Evolutionary conservation across 2,888 invertebrate genomes (phyloP), one percentile per base, ranked within the genome.

Genomic region (Agrotis puta): DNA sequence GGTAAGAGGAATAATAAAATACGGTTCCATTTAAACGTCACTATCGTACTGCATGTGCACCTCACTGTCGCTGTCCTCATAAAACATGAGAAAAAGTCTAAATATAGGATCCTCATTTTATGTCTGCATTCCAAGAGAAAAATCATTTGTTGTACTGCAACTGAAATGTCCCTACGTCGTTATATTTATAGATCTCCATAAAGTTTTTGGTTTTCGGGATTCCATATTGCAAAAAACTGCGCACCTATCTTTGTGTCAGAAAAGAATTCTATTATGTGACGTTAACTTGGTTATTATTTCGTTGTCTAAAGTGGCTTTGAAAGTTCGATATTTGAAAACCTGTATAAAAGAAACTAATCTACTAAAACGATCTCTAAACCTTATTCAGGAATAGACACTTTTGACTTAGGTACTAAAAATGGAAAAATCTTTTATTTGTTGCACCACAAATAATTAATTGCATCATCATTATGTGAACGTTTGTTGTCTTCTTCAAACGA

Each of bases 11-110:
- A 58, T 47, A 59, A 45, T 65, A 47, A 47, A 57, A 57, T 39
- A 22, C 22, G 9, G 50, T 48, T 20, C n/a, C 18, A 1, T 27
- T 62, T 54, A 50, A 61, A 59, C 79, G 53, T 47, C 68, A 67
- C 45, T 59, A 54, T 59, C 65, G 43, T 45, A 45, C n/a, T 50
- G 57, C 33, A 33, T n/a, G 51, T 48, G 20, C 39, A 56, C 50
- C 54, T 64, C 16, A 56, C 45, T 33, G 77, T 64, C 81, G 57
- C 64, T 77, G 81, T 64, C 54, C 70, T 81, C 82, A 48, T 78
- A 77, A 81, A 77, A 61, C 43, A 65, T 50, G 61, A 62, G 56
- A 70, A 81, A 81, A 57, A 63, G 20, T 22, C 69, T 77, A 78
- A 77, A 70, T 57, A 77, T 78, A 82, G 62, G 3, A 63, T 63